Evolutionary conservation across 2,797 vertebrate species (phyloP).

Genomic region (Peromyscus attwateri): DNA sequence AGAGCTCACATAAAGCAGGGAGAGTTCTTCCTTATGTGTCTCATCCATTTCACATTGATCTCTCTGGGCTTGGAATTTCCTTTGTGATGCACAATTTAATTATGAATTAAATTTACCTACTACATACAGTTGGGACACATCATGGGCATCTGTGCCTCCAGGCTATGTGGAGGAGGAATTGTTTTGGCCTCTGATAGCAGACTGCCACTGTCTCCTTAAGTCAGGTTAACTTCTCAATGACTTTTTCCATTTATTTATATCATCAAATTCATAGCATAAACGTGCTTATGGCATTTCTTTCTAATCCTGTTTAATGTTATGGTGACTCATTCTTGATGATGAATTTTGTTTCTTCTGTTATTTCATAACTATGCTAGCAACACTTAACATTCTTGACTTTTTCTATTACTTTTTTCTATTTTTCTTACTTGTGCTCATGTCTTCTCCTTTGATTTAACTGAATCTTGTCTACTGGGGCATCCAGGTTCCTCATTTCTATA

Average conservation of each 20-base stretch:
- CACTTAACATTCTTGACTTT: neutral
- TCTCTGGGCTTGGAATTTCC: neutral
- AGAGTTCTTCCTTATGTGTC: neutral
- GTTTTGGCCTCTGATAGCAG: neutral
- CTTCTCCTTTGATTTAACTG: slow-evolving; percentile 5
- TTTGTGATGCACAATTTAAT: neutral
- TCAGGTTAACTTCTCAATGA: neutral
- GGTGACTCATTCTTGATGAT: neutral
- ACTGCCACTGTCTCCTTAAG: too few species aligned
- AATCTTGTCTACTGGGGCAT: neutral
- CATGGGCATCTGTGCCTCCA: neutral
- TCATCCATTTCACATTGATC: neutral
- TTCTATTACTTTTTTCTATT: neutral
- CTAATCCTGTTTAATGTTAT: neutral
- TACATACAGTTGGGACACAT: neutral
- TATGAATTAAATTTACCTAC: neutral
- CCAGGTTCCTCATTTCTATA: neutral
- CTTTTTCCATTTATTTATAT: neutral
- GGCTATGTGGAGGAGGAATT: neutral
- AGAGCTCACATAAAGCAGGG: neutral
- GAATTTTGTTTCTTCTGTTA: neutral
- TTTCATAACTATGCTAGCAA: neutral
- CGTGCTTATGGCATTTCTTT: neutral
- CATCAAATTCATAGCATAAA: neutral
- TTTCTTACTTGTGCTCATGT: too few species aligned